These are phyloP conservation scores for Halocaridina rubra DNA, from an alignment of 2,888 invertebrate genomes.

Conservation along the genomic window DNA sequence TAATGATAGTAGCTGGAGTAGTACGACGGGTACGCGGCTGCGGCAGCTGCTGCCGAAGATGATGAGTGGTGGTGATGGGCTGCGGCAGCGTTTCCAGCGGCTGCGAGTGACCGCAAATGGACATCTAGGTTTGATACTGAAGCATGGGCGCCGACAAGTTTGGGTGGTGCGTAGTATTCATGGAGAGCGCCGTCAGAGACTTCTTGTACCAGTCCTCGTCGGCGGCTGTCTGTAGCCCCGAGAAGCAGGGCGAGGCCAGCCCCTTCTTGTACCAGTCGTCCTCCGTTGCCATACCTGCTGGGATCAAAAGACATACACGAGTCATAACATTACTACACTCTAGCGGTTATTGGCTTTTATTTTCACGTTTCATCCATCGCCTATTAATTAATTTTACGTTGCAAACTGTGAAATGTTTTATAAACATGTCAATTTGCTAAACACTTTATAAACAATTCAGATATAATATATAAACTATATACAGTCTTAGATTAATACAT, in stretches of 20 bases:
- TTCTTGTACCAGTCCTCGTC: slow-evolving; percentile 99
- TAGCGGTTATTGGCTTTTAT: too few relatives aligned
- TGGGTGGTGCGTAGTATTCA: slow-evolving; percentile 93
- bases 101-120: slow-evolving; percentile 58
- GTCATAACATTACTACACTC: slow-evolving; percentile 27
- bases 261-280: slow-evolving; percentile 99
- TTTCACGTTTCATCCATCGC: too few relatives aligned
- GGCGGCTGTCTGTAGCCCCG: slow-evolving; percentile 69
- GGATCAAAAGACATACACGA: slow-evolving; percentile 66
- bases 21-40: slow-evolving; percentile 58
- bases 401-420: too few relatives aligned
- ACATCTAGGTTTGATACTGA: slow-evolving; percentile 82
- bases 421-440: too few relatives aligned
- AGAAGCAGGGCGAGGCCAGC: slow-evolving; percentile 74
- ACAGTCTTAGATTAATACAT: too few relatives aligned
- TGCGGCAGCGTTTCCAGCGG: slow-evolving; percentile 50
- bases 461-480: too few relatives aligned
- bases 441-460: too few relatives aligned
- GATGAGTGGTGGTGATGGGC: slow-evolving; percentile 20
- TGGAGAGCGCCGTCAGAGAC: slow-evolving; percentile 93
- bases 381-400: too few relatives aligned
- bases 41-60: slow-evolving; percentile 49
- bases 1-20: slow-evolving; percentile 64
- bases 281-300: slow-evolving; percentile 87
- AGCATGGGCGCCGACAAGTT: slow-evolving; percentile 93